Base-by-base conservation (phyloP, 37 sponge, comb jelly and placozoan species). In the Halisarca cf. caerulea region DNA sequence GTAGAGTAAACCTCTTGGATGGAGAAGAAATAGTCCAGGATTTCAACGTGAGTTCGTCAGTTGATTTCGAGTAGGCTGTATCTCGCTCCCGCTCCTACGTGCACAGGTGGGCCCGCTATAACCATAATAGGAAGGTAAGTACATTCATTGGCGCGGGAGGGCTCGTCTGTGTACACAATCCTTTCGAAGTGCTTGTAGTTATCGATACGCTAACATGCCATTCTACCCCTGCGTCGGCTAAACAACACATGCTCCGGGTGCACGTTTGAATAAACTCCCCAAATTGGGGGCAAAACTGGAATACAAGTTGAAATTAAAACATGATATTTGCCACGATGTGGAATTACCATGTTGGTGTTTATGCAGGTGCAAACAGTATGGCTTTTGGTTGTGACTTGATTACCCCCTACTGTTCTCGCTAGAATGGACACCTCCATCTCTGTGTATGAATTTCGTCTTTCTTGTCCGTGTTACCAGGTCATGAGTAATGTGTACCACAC, bases 1-100 rank as follows among this genome's bases (percentile, higher is more conserved):
- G 86, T 39, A 41, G 70, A 47, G 90, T 90, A 23, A 59, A 23
- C 28, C 79, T 90, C 32, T 54, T 90, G 55, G 86, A 90, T 77
- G 90, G 90, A 3, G 44, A 39, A 58, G 86, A 85, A 23, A 17
- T 86, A 11, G 28, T 74, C 24, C 77, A 85, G 42, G 90, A 90
- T 33, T 18, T 90, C 24, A 82, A 62, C 32, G 90, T 90, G 59
- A 77, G 85, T 77, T 53, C 41, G 77, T n/a, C 45, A 17, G 69
- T 6, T 68, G 28, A 2, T 24, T 9, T 41, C 17, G 7, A 41
- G 20, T 41, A 40, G 77, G 0, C 44, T 9, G 34, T 30, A 28
- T 8, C 35, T 74, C 11, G 71, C 25, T 40, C 25, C 25, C 24
- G n/a, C 77, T 74, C 77, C 77, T 40, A 74, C 45, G 77, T 5